Base-by-base conservation (phyloP, 2,888 invertebrate genomes). In the Periphyllus acericola region DNA sequence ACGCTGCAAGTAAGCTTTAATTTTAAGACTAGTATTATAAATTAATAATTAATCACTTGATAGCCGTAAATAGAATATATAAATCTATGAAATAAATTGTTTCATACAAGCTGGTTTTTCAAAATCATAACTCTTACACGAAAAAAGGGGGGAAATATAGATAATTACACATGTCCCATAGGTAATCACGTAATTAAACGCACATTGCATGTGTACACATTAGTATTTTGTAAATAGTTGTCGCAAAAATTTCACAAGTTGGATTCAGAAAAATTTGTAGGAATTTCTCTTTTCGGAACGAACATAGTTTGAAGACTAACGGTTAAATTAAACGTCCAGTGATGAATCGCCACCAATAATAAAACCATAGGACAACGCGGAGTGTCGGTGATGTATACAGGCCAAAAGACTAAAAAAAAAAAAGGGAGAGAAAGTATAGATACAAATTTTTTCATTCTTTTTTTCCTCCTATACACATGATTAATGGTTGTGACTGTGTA, bases 391-490 rank as follows among this genome's bases (percentile, higher is more conserved):
- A 68, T 34, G 17, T 46, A 21, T 76, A 36, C 21, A 52, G 21
- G 9, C 32, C n/a, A 78, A 76, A 66, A 19, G 6, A 83, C 36
- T 55, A 34, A 40, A 83, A 60, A 71, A 60, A 71, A 81, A 29
- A 9, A 32, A n/a, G 14, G 3, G 8, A 75, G 5, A 6, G 3
- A 60, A 75, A 83, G 55, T 36, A 75, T 21, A 83, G 46, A 79
- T 34, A 72, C 85, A 78, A 86, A 79, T 72, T 79, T 86, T 68
- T 79, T 2, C 21, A 55, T 71, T 36, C n/a, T 55, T 55, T 82
- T 46, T 55, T 60, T 3, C 5, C 46, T 52, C 11, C 34, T 46
- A 25, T 17, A 36, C 71, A 71, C 68, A 55, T 86, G 79, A 86
- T 86, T 72, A 86, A 86, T 79, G 85, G 21, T 85, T 29, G 4